Percentiles rank a stretch among this genome's conserved stretches.
Conservation (phyloP, 2,888 invertebrate species). For the Lithosia quadra region DNA sequence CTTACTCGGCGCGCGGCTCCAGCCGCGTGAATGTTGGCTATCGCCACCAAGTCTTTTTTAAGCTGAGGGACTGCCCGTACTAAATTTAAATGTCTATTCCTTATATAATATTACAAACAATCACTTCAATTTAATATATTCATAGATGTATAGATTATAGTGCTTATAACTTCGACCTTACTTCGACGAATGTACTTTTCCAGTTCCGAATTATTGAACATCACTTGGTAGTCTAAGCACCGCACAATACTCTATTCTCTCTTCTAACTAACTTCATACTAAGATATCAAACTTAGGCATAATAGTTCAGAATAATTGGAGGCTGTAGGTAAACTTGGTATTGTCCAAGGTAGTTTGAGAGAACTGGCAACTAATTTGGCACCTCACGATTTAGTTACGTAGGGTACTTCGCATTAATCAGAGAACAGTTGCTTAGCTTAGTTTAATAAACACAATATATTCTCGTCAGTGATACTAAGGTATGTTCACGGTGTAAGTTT, state of each 20-base stretch:
- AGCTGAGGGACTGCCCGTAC: too few relatives aligned
- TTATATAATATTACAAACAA: too few relatives aligned
- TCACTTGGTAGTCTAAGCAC: not conserved
- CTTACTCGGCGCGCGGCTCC: too few relatives aligned
- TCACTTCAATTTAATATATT: too few relatives aligned
- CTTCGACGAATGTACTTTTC: not conserved
- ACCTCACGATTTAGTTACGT: constrained; percentile 36
- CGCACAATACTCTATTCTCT: constrained; percentile 17
- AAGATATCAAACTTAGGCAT: constrained; percentile 38
- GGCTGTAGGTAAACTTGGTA: constrained; percentile 43
- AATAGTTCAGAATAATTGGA: constrained; percentile 45
- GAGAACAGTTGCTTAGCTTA: constrained; percentile 28
- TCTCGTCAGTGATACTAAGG: constrained; percentile 5
- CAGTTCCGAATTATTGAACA: not conserved
- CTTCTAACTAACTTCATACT: constrained; percentile 25
- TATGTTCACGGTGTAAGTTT: not conserved
- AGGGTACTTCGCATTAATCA: constrained; percentile 29
- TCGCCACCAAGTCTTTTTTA: too few relatives aligned
- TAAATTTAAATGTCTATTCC: too few relatives aligned
- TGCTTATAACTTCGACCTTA: too few relatives aligned
- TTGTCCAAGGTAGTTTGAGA: constrained; percentile 42
- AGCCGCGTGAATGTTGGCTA: too few relatives aligned
- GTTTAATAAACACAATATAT: constrained; percentile 32
- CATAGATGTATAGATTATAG: not conserved
- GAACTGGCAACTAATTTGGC: constrained; percentile 48